Evolutionary conservation across 2,888 invertebrate genomes (phyloP).

Genomic region (Acleris emargana): DNA sequence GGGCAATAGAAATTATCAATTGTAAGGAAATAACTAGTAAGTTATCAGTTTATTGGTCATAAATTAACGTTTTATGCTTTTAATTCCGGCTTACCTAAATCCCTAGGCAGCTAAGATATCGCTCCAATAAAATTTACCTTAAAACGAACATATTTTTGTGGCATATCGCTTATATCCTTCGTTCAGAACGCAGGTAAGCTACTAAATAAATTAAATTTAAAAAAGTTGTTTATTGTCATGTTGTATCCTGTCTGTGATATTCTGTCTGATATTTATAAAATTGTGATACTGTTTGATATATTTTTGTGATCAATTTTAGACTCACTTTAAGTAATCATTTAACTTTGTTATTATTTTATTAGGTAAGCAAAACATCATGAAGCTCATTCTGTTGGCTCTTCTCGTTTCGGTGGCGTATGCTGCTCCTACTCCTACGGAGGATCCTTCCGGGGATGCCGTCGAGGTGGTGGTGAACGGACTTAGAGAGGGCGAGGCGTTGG

Average conservation of each 20-base stretch:
- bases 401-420: slow-evolving; percentile 61
- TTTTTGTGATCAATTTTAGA: too few species aligned
- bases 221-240: not conserved
- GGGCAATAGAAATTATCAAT: slow-evolving; percentile 23
- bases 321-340: not conserved
- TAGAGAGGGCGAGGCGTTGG: slow-evolving; percentile 58
- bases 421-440: slow-evolving; percentile 48
- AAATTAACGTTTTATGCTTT: slow-evolving; percentile 27
- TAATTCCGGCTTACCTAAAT: slow-evolving; percentile 23
- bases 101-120: slow-evolving; percentile 22
- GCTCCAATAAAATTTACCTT: slow-evolving; percentile 22
- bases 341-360: slow-evolving; percentile 38
- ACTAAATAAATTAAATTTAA: not conserved
- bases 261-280: too few species aligned
- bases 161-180: slow-evolving; percentile 49
- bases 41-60: slow-evolving; percentile 30
- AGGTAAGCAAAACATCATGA: slow-evolving; percentile 58
- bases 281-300: too few species aligned
- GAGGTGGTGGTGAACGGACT: slow-evolving; percentile 65
- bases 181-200: slow-evolving; percentile 50
- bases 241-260: too few species aligned
- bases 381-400: slow-evolving; percentile 58
- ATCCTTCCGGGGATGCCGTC: slow-evolving; percentile 52
- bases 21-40: slow-evolving; percentile 9
- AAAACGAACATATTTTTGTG: slow-evolving; percentile 13